Evolutionary conservation across 1,140 invertebrate species (phyloP).

Genomic region (Berghia stephanieae): DNA sequence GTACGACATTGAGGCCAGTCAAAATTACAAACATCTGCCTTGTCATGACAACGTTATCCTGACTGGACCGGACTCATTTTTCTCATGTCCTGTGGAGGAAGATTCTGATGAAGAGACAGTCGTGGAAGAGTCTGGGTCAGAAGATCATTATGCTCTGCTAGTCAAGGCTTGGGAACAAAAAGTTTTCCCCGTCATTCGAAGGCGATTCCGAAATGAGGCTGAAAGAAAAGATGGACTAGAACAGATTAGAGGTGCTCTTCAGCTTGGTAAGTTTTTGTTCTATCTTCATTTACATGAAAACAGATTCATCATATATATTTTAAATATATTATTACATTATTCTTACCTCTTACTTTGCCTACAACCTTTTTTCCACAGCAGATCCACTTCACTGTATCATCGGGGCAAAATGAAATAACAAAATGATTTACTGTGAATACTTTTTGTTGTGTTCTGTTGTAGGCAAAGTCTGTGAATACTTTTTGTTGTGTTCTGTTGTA

Average conservation of each 20-base stretch:
- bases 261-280: constrained; percentile 60
- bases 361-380: too few relatives aligned
- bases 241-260: constrained; percentile 67
- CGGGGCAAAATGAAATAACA: too few relatives aligned
- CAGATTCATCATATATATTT: neutral
- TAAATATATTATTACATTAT: neutral
- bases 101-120: constrained; percentile 60
- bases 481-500: too few relatives aligned
- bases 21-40: constrained; percentile 58
- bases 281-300: too few relatives aligned
- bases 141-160: constrained; percentile 66
- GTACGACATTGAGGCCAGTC: constrained; percentile 56
- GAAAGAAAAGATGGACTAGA: constrained; percentile 68
- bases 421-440: too few relatives aligned
- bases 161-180: constrained; percentile 68
- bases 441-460: too few relatives aligned
- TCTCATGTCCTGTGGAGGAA: constrained; percentile 48
- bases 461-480: too few relatives aligned
- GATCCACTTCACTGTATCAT: too few relatives aligned
- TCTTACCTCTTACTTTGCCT: too few relatives aligned
- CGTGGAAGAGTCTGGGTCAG: constrained; percentile 53
- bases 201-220: constrained; percentile 67
- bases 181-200: constrained; percentile 67
- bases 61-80: constrained; percentile 50
- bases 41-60: constrained; percentile 58